phyloP scores from a whole-genome alignment of 2,113 vertebrate genomes.

The Hippocampus barbouri region DNA sequence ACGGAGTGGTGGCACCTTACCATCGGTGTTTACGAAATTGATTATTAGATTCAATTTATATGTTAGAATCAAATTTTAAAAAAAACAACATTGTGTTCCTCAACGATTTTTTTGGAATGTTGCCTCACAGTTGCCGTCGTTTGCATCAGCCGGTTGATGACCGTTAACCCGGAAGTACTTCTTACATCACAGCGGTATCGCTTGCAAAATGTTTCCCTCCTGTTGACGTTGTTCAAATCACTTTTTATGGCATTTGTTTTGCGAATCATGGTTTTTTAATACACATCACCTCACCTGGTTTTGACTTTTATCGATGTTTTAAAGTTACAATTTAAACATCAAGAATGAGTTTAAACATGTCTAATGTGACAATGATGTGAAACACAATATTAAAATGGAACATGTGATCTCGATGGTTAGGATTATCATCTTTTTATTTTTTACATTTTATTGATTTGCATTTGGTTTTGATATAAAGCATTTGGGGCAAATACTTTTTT shows the following conservation, averaged over 20 bases:
- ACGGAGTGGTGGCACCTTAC: too few species aligned
- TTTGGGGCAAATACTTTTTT: too few species aligned
- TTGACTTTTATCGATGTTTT: background rate
- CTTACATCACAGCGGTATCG: background rate
- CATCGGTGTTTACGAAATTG: too few species aligned
- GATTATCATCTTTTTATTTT: background rate
- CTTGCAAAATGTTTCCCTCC: background rate
- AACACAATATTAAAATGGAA: background rate
- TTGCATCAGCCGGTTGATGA: slow-evolving; percentile 5
- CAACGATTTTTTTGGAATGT: background rate
- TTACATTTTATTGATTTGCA: background rate
- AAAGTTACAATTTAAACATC: background rate
- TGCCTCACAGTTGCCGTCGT: background rate
- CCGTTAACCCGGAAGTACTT: slow-evolving; percentile 1
- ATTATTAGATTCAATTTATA: too few species aligned
- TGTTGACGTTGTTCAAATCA: background rate
- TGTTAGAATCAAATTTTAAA: too few species aligned
- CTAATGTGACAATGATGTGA: too few species aligned
- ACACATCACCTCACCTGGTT: background rate
- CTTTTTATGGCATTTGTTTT: background rate
- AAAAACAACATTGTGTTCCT: too few species aligned
- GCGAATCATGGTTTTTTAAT: background rate
- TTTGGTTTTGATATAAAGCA: too few species aligned
- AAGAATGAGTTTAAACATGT: too few species aligned
- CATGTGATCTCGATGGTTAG: background rate